Base-by-base conservation (phyloP, 2,888 invertebrate species). In the Habrosyne pyritoides region DNA sequence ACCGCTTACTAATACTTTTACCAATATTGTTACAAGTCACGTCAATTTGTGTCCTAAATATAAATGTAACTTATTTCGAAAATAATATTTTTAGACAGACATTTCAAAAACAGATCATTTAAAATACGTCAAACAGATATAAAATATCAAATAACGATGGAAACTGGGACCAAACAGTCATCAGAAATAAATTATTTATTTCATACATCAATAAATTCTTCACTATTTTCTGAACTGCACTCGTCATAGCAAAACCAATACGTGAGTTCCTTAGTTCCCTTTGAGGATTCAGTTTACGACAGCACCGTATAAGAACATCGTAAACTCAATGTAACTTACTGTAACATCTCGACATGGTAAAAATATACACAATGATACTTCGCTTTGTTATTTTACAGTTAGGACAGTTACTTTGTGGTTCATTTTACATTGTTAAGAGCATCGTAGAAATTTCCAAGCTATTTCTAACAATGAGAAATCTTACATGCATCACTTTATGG, bases 271-370 rank as follows among this genome's bases (percentile, higher is more conserved):
- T 80, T 79, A 80, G 77, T 73, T 79, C 74, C 77, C 84, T 81
- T 79, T 74, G 85, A 81, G 83, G 73, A 81, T 84, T 81, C 73
- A 66, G 73, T 84, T 84, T 84, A 84, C 80, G 81, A 60, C 61
- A 30, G 28, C 50, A 50, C 58, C 63, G 60, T 63, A 60, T 61
- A 67, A 77, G 77, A 70, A 80, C 75, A 81, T 78, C 81, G 86
- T 83, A 83, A 83, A 83, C 71, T 79, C 77, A 67, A 73, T 75
- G 73, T 66, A 71, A 74, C 70, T 75, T 71, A 71, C 71, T 71
- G 69, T 72, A 68, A 71, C 74, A 77, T 77, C 70, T 75, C 57
- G 59, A 56, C 62, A 50, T 54, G 47, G 58, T 47, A 53, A 55
- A 64, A 63, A 67, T 64, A 60, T 60, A 61, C 57, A 57, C 60